phyloP scores from a whole-genome alignment of 2,113 vertebrate genomes.

The Megaleporinus macrocephalus region DNA sequence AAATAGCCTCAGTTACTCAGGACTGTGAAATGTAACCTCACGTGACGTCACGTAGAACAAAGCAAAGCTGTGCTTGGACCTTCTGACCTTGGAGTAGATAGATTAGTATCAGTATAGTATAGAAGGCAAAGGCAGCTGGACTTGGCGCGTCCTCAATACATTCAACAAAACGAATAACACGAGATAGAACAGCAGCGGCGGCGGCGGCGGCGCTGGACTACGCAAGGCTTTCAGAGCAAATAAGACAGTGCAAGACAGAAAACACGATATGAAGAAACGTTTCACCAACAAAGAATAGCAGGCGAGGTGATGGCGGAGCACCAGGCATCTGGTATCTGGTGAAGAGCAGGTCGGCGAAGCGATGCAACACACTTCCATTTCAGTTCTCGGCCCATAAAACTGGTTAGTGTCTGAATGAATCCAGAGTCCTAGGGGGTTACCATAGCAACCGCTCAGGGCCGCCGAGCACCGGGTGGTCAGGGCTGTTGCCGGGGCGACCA shows the following conservation, averaged over 20 bases:
- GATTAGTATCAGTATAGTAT: no score
- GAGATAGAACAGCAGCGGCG: background rate
- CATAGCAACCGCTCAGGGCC: background rate
- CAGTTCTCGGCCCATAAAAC: no score
- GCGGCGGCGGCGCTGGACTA: background rate
- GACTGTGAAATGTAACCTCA: no score
- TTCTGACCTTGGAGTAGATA: background rate
- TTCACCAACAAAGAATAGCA: background rate
- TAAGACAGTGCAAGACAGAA: background rate
- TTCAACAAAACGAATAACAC: background rate
- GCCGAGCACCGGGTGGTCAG: background rate
- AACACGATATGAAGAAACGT: background rate
- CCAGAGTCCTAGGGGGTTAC: background rate
- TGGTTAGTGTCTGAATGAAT: background rate
- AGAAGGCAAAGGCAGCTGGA: background rate
- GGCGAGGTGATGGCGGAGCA: background rate
- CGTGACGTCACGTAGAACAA: background rate
- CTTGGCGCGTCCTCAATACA: no score
- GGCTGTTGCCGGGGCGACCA: constrained; percentile 71
- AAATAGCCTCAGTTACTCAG: no score
- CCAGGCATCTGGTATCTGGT: no score
- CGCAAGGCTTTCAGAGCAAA: background rate
- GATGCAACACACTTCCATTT: background rate
- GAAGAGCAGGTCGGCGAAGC: background rate
- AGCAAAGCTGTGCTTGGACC: background rate